These are phyloP conservation scores for Crioceris asparagi DNA, from an alignment of 2,888 invertebrate species.

Conservation along the genomic window DNA sequence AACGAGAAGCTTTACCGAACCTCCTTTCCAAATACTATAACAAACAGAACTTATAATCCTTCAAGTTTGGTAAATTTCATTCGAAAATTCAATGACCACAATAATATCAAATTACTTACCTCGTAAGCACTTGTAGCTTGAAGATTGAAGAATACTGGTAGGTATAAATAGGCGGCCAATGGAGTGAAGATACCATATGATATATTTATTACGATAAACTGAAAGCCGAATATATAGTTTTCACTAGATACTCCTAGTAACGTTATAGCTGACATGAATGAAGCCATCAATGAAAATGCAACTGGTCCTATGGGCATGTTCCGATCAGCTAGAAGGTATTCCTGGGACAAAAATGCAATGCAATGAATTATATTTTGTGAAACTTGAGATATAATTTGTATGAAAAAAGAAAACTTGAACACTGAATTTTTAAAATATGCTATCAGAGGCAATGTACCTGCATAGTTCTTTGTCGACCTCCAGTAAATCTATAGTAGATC, in stretches of 20 bases:
- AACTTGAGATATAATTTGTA: no score
- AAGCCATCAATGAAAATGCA: constrained; percentile 84
- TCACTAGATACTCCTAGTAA: constrained; percentile 82
- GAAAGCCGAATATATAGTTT: constrained; percentile 72
- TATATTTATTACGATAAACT: constrained; percentile 67
- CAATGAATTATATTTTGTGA: no score
- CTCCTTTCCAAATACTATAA: constrained; percentile 76
- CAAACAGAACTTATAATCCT: constrained; percentile 8
- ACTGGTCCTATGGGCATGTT: constrained; percentile 73
- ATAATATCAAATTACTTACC: constrained; percentile 35
- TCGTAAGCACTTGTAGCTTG: constrained; percentile 84
- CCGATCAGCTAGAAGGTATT: constrained; percentile 72
- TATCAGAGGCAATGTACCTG: constrained; percentile 51
- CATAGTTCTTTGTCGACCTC: constrained; percentile 74
- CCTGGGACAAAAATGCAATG: constrained; percentile 46
- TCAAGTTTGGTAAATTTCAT: no score
- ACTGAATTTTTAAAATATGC: no score
- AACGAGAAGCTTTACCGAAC: constrained; percentile 66
- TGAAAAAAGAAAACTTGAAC: no score
- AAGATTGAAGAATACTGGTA: constrained; percentile 77
- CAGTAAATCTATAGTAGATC: constrained; percentile 74
- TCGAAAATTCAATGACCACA: no score
- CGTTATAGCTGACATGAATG: constrained; percentile 86
- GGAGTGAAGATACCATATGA: constrained; percentile 69
- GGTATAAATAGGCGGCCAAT: constrained; percentile 62